These are phyloP conservation scores for Benitochromis conjunctus DNA, from an alignment of 2,113 vertebrate species.

Conservation along the genomic window DNA sequence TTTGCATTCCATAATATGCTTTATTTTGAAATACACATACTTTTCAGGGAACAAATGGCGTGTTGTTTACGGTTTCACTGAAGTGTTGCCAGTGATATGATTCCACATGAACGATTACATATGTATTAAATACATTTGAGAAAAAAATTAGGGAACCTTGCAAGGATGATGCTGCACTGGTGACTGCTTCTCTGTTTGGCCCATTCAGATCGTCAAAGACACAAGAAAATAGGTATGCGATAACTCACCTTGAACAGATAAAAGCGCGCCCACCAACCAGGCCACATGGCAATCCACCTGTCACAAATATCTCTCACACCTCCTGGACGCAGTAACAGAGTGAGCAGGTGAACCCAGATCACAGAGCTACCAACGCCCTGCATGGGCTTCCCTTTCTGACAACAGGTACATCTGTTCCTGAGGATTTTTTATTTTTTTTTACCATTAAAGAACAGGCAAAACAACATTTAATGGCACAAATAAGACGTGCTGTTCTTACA, in stretches of 20 bases:
- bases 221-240: not conserved
- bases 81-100: not conserved
- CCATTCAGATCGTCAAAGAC: not conserved
- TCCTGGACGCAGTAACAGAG: slow-evolving; percentile 21
- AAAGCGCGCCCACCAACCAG: slow-evolving; percentile 4
- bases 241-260: not conserved
- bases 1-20: not conserved
- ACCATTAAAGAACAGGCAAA: not conserved
- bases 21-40: not conserved
- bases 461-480: not conserved
- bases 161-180: not conserved
- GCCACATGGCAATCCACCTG: slow-evolving; percentile 55
- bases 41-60: not conserved
- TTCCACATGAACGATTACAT: not conserved
- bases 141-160: not conserved
- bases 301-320: slow-evolving; percentile 21
- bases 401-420: slow-evolving; percentile 34
- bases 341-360: slow-evolving; percentile 19
- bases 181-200: not conserved
- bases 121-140: not conserved
- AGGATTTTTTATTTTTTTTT: not conserved
- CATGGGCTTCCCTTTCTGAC: slow-evolving; percentile 6
- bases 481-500: not conserved
- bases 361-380: not conserved
- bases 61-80: not conserved